phyloP scores from a whole-genome alignment of 2,797 vertebrate species.

The Poeciliopsis turneri region DNA sequence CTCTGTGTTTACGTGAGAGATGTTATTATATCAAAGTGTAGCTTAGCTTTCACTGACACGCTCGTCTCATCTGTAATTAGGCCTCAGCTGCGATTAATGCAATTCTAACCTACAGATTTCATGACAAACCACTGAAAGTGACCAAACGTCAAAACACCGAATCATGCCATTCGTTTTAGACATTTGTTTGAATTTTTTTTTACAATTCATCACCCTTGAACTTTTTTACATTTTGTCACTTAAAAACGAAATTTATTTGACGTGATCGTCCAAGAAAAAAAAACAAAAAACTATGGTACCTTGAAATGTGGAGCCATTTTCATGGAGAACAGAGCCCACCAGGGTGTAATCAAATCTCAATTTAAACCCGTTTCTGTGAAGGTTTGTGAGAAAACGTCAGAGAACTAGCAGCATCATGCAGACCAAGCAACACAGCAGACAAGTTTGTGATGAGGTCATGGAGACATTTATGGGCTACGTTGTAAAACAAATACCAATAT shows the following conservation, averaged over 20 bases:
- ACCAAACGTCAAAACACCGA: slow-evolving; percentile 11
- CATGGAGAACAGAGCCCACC: background rate
- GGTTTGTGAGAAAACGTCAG: background rate
- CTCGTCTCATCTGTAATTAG: slow-evolving; percentile 68
- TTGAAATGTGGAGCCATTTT: background rate
- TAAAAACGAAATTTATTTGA: background rate
- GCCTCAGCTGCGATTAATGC: slow-evolving; percentile 61
- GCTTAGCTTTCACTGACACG: slow-evolving; percentile 68
- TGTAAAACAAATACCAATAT: background rate
- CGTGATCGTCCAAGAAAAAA: background rate
- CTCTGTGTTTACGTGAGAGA: slow-evolving; percentile 9
- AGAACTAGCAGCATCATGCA: too few species aligned
- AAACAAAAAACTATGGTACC: too few species aligned
- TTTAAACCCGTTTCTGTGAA: background rate
- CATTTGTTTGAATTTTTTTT: background rate
- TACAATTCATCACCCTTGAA: background rate
- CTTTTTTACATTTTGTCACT: background rate
- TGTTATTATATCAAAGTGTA: slow-evolving; percentile 68
- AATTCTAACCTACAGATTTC: slow-evolving; percentile 53
- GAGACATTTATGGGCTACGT: background rate
- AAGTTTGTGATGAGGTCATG: background rate
- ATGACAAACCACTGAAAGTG: slow-evolving; percentile 52
- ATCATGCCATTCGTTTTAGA: background rate
- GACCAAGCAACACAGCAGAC: background rate
- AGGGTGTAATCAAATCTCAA: background rate